phyloP scores from a whole-genome alignment of 2,797 vertebrate species.

The Cynopterus sphinx region DNA sequence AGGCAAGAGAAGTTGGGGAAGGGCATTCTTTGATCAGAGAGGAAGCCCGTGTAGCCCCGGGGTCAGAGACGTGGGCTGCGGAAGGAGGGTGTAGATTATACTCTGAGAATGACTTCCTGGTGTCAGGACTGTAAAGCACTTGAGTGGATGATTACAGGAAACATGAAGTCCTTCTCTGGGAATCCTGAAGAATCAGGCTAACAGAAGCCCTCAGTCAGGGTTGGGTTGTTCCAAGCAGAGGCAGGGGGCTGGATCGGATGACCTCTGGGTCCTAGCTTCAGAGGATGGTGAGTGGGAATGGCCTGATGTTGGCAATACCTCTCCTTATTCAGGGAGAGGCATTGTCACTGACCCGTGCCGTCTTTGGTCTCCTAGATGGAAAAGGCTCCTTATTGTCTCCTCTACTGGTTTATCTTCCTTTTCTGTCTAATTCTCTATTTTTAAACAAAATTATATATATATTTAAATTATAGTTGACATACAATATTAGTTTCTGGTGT shows the following conservation, averaged over 20 bases:
- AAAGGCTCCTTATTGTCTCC: not conserved
- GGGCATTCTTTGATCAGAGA: not conserved
- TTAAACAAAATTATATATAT: too few species aligned
- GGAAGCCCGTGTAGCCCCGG: not conserved
- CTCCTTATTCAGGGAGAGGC: not conserved
- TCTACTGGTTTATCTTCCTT: conserved; percentile 9
- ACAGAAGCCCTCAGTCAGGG: not conserved
- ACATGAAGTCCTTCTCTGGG: not conserved
- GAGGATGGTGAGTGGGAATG: not conserved
- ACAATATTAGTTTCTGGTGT: too few species aligned
- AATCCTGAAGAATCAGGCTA: not conserved
- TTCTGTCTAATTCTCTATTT: conserved; percentile 8
- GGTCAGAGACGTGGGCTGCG: conserved; percentile 8
- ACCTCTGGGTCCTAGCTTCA: not conserved
- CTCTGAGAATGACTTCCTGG: conserved; percentile 60
- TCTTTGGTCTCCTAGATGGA: not conserved
- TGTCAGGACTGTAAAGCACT: not conserved
- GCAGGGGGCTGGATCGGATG: not conserved
- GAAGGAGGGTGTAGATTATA: conserved; percentile 39
- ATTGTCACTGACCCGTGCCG: not conserved
- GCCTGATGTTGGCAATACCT: not conserved
- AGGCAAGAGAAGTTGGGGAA: not conserved
- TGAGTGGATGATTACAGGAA: conserved; percentile 41
- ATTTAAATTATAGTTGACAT: too few species aligned
- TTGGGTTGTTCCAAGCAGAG: not conserved